Base-by-base conservation (phyloP, 2,888 invertebrate species). In the Chesias legatella region DNA sequence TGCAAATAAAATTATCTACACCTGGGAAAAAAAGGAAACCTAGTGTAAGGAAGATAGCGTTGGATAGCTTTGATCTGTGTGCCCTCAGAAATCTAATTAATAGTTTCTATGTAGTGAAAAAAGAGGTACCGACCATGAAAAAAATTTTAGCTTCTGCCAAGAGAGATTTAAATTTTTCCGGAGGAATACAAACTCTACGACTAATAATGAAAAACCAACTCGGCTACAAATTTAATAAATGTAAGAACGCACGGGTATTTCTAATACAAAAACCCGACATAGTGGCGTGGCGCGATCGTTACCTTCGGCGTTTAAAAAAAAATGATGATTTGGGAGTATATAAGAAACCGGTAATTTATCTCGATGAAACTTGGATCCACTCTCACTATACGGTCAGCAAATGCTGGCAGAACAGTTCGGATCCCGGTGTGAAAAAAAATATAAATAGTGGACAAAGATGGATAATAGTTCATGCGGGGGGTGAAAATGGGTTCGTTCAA, bases 261-360 rank as follows among this genome's bases (percentile, higher is more conserved):
- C 32, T 57, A 8, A 43, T 49, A 31, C 53, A 51, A 49, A 59
- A 54, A 28, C 53, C 58, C 1, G 53, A 60, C 11, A 58, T 56
- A 7, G 51, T 51, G 11, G 56, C 56, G 0, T 59, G 60, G 57
- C 55, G 57, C 17, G 60, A 47, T 13, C 43, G 51, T 29, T 59
- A 59, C 47, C 41, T 61, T 24, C 51, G 54, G 3, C 36, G 50
- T 8, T 41, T 42, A 30, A 49, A 49, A 46, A 53, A 59, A 29
- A 60, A 59, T 7, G 32, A 43, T 26, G 49, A 42, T 21, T 33
- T 49, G 7, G 44, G 60, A 9, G 48, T 47, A 8, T 40, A 43
- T 23, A 60, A 58, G 47, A 59, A 53, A 51, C 52, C 52, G 11
- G 55, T 59, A 7, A 54, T 40, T 4, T 56, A 47, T 34, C 4